Base-by-base conservation (phyloP, 2,888 invertebrate genomes). In the Theodoxus fluviatilis region DNA sequence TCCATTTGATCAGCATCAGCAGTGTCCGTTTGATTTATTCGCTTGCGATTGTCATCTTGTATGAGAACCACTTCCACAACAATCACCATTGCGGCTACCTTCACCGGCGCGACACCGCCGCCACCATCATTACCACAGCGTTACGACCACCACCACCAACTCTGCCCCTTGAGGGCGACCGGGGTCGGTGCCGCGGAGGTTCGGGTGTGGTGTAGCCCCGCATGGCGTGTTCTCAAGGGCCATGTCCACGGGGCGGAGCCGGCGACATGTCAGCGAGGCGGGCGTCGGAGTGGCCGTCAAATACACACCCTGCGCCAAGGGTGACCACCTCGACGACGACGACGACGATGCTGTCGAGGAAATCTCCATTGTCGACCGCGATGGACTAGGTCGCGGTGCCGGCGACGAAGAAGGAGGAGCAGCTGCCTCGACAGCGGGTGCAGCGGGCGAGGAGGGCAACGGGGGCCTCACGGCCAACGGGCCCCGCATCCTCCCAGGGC, bases 301-400 rank as follows among this genome's bases (percentile, higher is more conserved):
- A 74, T 87, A 87, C 78, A 85, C 85, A 35, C 84, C 86, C n/a
- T 87, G 86, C 74, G 80, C 84, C 61, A 83, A 81, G 59, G 80
- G 79, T 37, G 84, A 84, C 31, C 76, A 78, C 43, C 80, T 78
- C n/a, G 80, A 80, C 31, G 86, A 87, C 70, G 86, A 87, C 15
- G 59, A 49, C 18, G 84, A 87, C 69, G 85, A 86, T 72, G 91
- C 91, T 83, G 88, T 91, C 76, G 91, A 91, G 81, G 91, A 92
- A 87, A 92, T 92, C 81, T 91, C 92, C 73, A 90, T 92, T 78
- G 91, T 92, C 76, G 85, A 86, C 70, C 90, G 89, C 80, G 90
- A 89, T 59, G 89, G 89, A 59, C 74, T 69, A 57, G 73, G 75
- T 38, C 76, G 72, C 47, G 71, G 70, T 55, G 47, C 37, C 35